These are phyloP conservation scores for Gobiocypris rarus DNA, from an alignment of 2,113 vertebrate species.

Conservation along the genomic window DNA sequence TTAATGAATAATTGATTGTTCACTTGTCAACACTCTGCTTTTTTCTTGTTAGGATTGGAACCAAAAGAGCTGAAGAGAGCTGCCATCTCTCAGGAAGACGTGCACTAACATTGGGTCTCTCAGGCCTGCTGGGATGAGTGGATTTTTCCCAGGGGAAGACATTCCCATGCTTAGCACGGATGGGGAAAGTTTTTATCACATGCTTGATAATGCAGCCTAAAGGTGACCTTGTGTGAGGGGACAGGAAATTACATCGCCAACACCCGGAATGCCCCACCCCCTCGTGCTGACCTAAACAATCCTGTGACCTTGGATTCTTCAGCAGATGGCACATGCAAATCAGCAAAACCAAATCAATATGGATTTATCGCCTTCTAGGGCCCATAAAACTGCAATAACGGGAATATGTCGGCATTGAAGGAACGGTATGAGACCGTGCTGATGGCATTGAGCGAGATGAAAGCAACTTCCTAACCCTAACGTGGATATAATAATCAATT, in stretches of 20 bases:
- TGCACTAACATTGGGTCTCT: neutral
- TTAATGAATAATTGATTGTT: conserved; percentile 40
- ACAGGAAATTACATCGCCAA: conserved; percentile 29
- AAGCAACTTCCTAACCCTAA: neutral
- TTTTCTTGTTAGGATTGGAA: conserved; percentile 48
- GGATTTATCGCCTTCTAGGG: conserved; percentile 42
- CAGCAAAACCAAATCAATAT: conserved; percentile 51
- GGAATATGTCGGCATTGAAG: conserved; percentile 34
- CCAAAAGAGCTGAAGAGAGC: conserved; percentile 30
- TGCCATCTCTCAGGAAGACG: conserved; percentile 6
- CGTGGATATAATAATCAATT: conserved; percentile 45
- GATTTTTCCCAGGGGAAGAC: neutral
- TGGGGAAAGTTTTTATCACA: neutral
- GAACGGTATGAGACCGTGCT: neutral
- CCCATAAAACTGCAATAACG: conserved; percentile 51
- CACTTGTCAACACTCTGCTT: conserved; percentile 46
- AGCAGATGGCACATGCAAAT: conserved; percentile 55
- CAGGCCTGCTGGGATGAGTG: neutral
- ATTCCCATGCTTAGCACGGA: conserved; percentile 2
- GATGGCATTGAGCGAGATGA: neutral
- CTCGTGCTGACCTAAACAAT: conserved; percentile 43
- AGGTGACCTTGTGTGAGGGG: conserved; percentile 40
- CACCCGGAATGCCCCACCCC: neutral
- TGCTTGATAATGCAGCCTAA: neutral
- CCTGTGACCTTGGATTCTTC: conserved; percentile 44